These are phyloP conservation scores for Macrophya alboannulata DNA, from an alignment of 2,888 invertebrate species.

Conservation along the genomic window DNA sequence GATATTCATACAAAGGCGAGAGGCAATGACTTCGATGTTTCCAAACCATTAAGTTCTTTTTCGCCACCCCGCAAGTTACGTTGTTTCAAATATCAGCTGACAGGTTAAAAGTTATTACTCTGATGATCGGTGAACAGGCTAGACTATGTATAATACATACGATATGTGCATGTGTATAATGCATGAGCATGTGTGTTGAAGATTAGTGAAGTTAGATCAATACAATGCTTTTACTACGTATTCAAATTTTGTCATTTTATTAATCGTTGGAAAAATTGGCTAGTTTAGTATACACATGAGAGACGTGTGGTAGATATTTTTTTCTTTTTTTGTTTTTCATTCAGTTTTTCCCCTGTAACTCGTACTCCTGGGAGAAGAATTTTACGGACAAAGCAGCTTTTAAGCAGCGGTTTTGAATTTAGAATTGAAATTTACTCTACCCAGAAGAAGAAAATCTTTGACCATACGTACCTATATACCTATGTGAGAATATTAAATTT, in stretches of 20 bases:
- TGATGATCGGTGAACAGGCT: slow-evolving; percentile 65
- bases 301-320: not conserved
- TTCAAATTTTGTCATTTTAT: slow-evolving; percentile 16
- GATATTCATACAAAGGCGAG: slow-evolving; percentile 75
- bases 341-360: not conserved
- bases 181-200: not conserved
- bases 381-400: not conserved
- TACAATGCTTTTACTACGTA: not conserved
- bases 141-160: not conserved
- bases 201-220: not conserved
- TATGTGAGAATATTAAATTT: slow-evolving; percentile 67
- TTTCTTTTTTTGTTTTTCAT: not conserved
- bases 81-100: slow-evolving; percentile 73
- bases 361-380: slow-evolving; percentile 32
- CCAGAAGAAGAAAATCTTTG: slow-evolving; percentile 30
- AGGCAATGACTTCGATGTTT: slow-evolving; percentile 77
- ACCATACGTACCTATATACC: not conserved
- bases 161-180: not conserved
- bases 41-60: slow-evolving; percentile 77
- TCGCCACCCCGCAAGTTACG: slow-evolving; percentile 73
- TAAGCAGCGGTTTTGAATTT: not conserved
- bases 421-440: slow-evolving; percentile 8
- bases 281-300: not conserved
- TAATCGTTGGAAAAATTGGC: slow-evolving; percentile 27
- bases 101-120: slow-evolving; percentile 75